phyloP scores from a whole-genome alignment of 2,888 invertebrate genomes.

The Acanthosoma haemorrhoidale region DNA sequence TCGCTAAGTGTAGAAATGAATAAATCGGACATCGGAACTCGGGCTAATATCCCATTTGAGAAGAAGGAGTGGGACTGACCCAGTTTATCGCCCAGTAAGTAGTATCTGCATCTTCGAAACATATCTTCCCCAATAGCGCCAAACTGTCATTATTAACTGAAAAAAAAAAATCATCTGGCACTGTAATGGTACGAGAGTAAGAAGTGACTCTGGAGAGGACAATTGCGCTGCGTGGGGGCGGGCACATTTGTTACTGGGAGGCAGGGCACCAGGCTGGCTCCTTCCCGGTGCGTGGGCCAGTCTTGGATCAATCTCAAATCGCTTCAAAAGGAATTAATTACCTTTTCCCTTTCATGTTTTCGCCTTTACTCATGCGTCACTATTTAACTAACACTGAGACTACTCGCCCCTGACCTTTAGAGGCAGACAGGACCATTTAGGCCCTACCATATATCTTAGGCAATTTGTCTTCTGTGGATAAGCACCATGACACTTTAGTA shows the following conservation, averaged over 20 bases:
- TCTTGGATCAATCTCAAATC: constrained; percentile 24
- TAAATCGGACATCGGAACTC: too few species aligned
- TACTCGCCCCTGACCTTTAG: too few species aligned
- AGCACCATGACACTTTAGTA: too few species aligned
- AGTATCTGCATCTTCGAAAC: neutral
- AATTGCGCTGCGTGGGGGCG: too few species aligned
- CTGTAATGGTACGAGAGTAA: too few species aligned
- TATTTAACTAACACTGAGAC: neutral
- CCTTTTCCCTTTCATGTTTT: neutral
- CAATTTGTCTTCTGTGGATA: neutral
- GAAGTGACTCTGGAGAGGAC: too few species aligned
- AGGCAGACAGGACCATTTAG: too few species aligned
- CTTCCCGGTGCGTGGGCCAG: neutral
- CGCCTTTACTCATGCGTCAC: neutral
- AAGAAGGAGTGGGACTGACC: too few species aligned
- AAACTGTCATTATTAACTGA: neutral
- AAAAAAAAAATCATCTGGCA: too few species aligned
- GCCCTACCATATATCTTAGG: neutral
- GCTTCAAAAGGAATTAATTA: neutral
- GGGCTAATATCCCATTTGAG: too few species aligned
- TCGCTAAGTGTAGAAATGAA: too few species aligned
- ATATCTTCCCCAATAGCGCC: neutral
- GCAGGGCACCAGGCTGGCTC: neutral
- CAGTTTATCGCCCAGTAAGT: neutral
- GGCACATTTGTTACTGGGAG: too few species aligned